A percentile compares a stretch with the other conserved stretches of the same genome.
These are phyloP conservation scores for Chaetophractus vellerosus DNA, from an alignment of 2,797 vertebrate species.

Conservation along the genomic window DNA sequence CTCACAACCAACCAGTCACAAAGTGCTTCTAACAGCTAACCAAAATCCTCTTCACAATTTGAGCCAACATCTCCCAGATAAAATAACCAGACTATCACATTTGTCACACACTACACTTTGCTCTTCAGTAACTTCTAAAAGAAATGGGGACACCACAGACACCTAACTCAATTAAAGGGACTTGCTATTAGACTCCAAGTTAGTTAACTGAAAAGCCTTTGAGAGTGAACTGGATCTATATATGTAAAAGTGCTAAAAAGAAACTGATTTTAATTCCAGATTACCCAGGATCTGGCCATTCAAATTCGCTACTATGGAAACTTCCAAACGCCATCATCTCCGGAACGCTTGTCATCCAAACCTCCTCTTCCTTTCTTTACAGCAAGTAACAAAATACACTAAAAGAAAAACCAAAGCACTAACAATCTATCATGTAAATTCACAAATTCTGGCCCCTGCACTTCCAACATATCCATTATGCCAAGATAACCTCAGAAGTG, in stretches of 20 bases:
- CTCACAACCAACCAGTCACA: constrained; percentile 17
- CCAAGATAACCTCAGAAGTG: background rate
- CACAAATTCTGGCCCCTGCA: background rate
- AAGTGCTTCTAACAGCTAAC: constrained; percentile 42
- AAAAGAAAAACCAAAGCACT: background rate
- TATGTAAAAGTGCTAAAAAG: background rate
- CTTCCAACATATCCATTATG: background rate
- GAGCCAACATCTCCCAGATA: background rate
- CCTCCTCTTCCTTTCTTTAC: background rate
- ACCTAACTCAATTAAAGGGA: constrained; percentile 34
- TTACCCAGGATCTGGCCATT: background rate
- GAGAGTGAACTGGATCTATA: constrained; percentile 39
- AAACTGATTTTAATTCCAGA: background rate
- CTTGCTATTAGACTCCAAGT: constrained; percentile 46
- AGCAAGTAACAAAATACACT: background rate
- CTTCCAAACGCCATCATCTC: background rate
- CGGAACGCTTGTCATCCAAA: background rate
- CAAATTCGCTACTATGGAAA: background rate
- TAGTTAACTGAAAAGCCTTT: constrained; percentile 12
- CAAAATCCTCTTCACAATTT: constrained; percentile 19
- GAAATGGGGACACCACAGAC: background rate
- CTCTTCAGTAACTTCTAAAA: constrained; percentile 42
- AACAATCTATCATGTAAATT: background rate
- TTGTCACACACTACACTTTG: background rate
- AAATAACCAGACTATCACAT: constrained; percentile 8